Percentiles rank a stretch among this genome's conserved stretches.
Evolutionary conservation across 2,888 invertebrate genomes (phyloP).

Genomic region (Malthinus seriepunctatus): DNA sequence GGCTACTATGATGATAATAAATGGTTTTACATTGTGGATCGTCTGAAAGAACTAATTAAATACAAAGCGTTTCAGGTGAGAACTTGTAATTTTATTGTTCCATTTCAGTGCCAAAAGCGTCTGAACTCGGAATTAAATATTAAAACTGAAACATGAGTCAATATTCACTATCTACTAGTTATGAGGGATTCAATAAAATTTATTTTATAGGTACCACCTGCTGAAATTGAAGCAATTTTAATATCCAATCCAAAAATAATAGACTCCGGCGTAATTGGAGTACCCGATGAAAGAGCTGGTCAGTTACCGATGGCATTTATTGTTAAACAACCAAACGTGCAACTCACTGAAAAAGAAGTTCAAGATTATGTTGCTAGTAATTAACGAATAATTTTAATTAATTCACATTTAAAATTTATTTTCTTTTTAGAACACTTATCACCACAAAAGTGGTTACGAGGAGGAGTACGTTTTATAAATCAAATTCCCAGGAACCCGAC

Average conservation of each 20-base stretch:
- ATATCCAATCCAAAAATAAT: constrained; percentile 58
- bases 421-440: constrained; percentile 62
- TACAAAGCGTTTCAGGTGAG: constrained; percentile 2
- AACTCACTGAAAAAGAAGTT: constrained; percentile 55
- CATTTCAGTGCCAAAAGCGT: no score
- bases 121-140: no score
- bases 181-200: no score
- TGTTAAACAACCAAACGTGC: constrained; percentile 61
- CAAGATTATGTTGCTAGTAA: constrained; percentile 55
- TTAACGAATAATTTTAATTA: neutral
- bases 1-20: neutral
- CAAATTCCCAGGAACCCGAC: constrained; percentile 76
- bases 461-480: constrained; percentile 73
- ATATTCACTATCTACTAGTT: no score
- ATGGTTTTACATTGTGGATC: neutral
- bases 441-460: constrained; percentile 71
- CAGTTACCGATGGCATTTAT: constrained; percentile 80
- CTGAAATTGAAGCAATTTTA: constrained; percentile 65
- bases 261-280: constrained; percentile 65
- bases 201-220: constrained; percentile 50
- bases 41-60: neutral
- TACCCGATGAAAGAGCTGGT: constrained; percentile 72
- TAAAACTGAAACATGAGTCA: no score
- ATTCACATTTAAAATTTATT: neutral
- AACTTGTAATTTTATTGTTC: no score